These are phyloP conservation scores for Camponotus floridanus DNA, from an alignment of 1,140 invertebrate species.

Conservation along the genomic window DNA sequence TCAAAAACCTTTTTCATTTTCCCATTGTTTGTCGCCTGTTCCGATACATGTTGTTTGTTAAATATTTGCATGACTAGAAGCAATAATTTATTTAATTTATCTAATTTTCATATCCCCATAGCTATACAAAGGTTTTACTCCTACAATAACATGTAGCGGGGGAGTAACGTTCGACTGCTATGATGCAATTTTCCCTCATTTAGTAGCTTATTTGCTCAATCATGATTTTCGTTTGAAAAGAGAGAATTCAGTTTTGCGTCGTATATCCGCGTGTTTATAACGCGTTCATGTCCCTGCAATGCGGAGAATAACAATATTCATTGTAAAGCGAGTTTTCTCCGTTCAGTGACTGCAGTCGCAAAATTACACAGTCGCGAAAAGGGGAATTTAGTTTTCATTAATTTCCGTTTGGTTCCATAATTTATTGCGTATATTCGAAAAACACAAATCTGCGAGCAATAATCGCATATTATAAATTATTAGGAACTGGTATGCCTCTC, in stretches of 20 bases:
- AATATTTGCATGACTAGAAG: constrained; percentile 7
- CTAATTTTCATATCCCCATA: not conserved
- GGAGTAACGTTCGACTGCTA: constrained; percentile 3
- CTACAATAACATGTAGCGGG: not conserved
- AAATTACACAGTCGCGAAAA: constrained; percentile 30
- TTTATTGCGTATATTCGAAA: constrained; percentile 48
- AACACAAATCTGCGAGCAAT: constrained; percentile 16
- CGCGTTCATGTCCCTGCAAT: not conserved
- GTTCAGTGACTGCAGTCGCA: constrained; percentile 1
- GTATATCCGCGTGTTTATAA: constrained; percentile 3
- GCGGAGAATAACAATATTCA: constrained; percentile 30
- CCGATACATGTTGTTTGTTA: not conserved
- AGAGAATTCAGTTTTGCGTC: not conserved
- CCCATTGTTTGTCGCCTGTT: not conserved
- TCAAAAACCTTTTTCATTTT: not conserved
- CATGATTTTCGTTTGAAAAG: constrained; percentile 25
- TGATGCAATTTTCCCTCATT: constrained; percentile 41
- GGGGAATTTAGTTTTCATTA: constrained; percentile 30
- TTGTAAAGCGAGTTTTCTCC: constrained; percentile 44
- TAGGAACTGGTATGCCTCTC: not conserved
- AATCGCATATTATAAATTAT: constrained; percentile 45
- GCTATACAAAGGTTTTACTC: not conserved
- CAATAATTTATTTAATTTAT: constrained; percentile 9
- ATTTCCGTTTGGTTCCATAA: constrained; percentile 43
- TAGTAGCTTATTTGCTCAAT: constrained; percentile 10